Conservation (phyloP, 2,888 invertebrate genomes). For the Cephus runcator region DNA sequence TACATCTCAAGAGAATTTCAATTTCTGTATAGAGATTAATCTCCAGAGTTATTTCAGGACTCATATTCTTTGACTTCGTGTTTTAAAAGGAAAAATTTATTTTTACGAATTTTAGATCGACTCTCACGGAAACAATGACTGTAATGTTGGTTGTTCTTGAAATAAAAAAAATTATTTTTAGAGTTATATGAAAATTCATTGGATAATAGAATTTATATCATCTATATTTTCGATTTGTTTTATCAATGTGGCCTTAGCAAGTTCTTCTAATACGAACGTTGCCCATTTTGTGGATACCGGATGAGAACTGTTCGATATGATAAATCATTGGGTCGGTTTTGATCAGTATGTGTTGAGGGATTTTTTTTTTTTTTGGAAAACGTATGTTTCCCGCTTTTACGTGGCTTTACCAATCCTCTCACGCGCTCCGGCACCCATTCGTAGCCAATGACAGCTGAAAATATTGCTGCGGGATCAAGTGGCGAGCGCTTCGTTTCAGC, state of each 20-base stretch:
- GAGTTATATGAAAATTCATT: not conserved
- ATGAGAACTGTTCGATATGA: not conserved
- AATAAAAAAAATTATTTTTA: not conserved
- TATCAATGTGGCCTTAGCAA: not conserved
- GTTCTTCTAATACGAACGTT: not conserved
- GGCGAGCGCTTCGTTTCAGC: constrained; percentile 5
- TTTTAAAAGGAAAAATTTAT: not conserved
- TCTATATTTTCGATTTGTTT: no score
- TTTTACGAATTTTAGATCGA: not conserved
- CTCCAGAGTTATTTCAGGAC: not conserved
- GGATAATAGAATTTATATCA: not conserved
- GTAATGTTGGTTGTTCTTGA: not conserved
- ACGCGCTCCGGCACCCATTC: constrained; percentile 1
- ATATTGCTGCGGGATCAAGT: constrained; percentile 16
- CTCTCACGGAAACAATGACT: not conserved
- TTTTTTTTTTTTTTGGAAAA: not conserved
- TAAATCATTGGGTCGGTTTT: constrained; percentile 15
- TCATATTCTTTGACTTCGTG: not conserved
- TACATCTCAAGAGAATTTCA: not conserved
- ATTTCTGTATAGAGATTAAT: not conserved
- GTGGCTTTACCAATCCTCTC: not conserved
- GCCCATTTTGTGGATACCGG: not conserved
- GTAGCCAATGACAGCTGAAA: constrained; percentile 15
- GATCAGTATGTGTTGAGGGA: not conserved
- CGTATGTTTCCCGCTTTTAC: not conserved